phyloP scores from a whole-genome alignment of 2,888 invertebrate genomes.

The Aelia acuminata region DNA sequence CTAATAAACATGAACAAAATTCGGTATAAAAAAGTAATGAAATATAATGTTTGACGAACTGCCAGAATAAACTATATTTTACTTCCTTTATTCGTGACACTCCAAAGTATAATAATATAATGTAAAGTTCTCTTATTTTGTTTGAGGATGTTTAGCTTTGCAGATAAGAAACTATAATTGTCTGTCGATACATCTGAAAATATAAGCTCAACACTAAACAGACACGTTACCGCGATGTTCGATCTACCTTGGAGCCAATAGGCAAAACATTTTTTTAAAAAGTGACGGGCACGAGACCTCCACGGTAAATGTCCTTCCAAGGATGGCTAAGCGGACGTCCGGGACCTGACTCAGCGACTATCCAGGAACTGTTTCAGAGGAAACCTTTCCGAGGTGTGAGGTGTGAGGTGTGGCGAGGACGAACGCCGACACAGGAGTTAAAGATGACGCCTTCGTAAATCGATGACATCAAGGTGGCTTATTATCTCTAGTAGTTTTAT shows the following conservation, averaged over 20 bases:
- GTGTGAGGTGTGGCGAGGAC: constrained; percentile 43
- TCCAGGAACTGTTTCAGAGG: not conserved
- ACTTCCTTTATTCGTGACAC: too few species aligned
- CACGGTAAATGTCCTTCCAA: constrained; percentile 26
- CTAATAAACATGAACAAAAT: too few species aligned
- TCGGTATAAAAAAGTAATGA: too few species aligned
- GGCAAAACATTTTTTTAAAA: not conserved
- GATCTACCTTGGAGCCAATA: not conserved
- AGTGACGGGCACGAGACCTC: constrained; percentile 7
- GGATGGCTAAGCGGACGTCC: constrained; percentile 10
- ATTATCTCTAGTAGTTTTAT: not conserved
- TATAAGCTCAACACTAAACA: not conserved
- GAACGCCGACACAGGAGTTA: not conserved
- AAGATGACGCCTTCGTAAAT: not conserved
- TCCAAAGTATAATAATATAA: too few species aligned
- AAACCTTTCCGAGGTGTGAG: not conserved
- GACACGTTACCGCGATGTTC: not conserved
- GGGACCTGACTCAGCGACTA: constrained; percentile 8
- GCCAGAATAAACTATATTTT: too few species aligned
- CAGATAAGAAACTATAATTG: too few species aligned
- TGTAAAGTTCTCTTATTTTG: too few species aligned
- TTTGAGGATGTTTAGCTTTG: too few species aligned
- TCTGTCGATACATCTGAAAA: too few species aligned
- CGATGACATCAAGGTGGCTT: not conserved
- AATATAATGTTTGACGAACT: too few species aligned